Evolutionary conservation across 2,888 invertebrate genomes (phyloP).

Genomic region (Eumerus sabulonum): DNA sequence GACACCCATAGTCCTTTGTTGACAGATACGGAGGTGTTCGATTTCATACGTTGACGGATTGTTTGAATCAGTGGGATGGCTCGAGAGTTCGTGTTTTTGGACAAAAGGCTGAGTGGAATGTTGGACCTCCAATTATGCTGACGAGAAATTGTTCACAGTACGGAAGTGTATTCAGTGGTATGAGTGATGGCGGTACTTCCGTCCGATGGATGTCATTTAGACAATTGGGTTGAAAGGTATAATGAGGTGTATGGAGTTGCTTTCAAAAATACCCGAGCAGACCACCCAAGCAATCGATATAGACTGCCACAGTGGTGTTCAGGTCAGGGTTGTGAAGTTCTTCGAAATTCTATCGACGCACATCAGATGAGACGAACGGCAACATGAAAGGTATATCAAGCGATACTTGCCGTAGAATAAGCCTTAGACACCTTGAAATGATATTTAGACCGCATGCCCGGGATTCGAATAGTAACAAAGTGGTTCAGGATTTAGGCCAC

Average conservation of each 20-base stretch:
- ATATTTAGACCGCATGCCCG: no score
- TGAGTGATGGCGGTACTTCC: conserved; percentile 20
- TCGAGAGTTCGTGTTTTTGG: conserved; percentile 47
- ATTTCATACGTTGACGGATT: conserved; percentile 72
- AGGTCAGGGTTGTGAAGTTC: no score
- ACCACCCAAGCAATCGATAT: conserved; percentile 67
- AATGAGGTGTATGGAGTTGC: not conserved
- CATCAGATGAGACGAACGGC: no score
- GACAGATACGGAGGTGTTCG: conserved; percentile 74
- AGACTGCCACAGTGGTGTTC: no score
- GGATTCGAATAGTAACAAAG: no score
- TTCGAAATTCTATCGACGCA: no score
- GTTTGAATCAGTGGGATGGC: conserved; percentile 50
- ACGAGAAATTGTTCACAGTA: conserved; percentile 60
- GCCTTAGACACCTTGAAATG: no score
- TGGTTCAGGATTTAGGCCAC: no score
- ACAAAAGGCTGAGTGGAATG: conserved; percentile 44
- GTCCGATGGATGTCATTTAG: not conserved
- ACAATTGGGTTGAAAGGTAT: not conserved
- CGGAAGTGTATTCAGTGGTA: conserved; percentile 20
- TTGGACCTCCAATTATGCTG: conserved; percentile 59
- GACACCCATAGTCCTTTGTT: conserved; percentile 70
- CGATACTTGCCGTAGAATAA: no score
- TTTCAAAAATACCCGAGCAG: conserved; percentile 31
- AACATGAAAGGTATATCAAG: no score